Evolutionary conservation across 1,140 invertebrate species (phyloP), one percentile per base, ranked within the genome.

Genomic region (Caenorhabditis remanei): DNA sequence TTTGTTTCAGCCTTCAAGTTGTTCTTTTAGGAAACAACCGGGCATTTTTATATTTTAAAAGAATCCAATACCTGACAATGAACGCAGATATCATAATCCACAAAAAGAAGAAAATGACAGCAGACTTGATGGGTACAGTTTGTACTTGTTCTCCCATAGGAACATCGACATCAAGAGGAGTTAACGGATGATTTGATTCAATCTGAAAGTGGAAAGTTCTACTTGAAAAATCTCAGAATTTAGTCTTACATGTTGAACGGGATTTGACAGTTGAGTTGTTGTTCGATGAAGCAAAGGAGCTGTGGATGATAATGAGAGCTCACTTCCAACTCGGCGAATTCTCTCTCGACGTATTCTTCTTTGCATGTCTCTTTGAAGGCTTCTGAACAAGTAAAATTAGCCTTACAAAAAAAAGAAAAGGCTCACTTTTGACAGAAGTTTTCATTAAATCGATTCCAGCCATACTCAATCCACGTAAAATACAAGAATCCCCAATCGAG

Each of bases 401-500:
- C 16, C 6, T 75, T 43, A 0, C 7, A 0, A 0, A 21, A 61
- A 9, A 32, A 13, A 24, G 55, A 0, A 71, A 85, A 9, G 32
- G 41, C 82, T 48, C 8, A 84, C 87, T 75, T 85, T 82, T 88
- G 87, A 85, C 87, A 88, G 40, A 88, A 88, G 6, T 63, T 85
- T n/a, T 88, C 83, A 46, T 85, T 88, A 11, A 88, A 61, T 48
- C 87, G 63, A 61, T 85, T 85, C 87, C 87, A 88, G 21, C 63
- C 87, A 55, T 88, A 88, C 40, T 88, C 87, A 40, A 88, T 88
- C 83, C 83, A 88, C 8, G 87, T 88, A 61, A 88, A 88, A 84
- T 88, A 88, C 41, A 88, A 53, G 75, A 88, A 88, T 79, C 87
- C 87, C 87, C 87, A 88, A 21, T 88, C 87, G 16, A 88, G 65